Base-by-base conservation (phyloP, 1,140 invertebrate species). In the Hestina assimilis region DNA sequence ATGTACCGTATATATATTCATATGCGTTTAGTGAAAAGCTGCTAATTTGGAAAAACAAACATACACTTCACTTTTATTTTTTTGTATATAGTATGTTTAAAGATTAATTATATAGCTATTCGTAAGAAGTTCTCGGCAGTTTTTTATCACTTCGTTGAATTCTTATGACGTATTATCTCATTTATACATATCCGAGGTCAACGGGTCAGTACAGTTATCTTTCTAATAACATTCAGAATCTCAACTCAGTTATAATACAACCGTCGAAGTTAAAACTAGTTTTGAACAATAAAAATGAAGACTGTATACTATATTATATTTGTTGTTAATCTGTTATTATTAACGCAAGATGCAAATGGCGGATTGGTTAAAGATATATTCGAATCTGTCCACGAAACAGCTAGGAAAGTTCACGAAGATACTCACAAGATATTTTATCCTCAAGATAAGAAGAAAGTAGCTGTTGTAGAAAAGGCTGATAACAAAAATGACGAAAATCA, bases 271-370 rank as follows among this genome's bases (percentile, higher is more conserved):
- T 26, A 35, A n/a, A 50, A 35, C 11, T 60, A 23, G 35, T 21
- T n/a, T 28, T 6, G 8, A 28, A 15, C 14, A 15, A 9, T 23
- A 6, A 63, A 19, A 52, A 67, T 64, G 65, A 67, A 64, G 45
- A 45, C 5, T 19, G 20, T 33, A 41, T n/a, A 41, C 15, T 17
- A 45, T 54, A n/a, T 60, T 7, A 48, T 42, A 3, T 11, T 60
- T 43, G 46, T 33, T 60, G 15, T 50, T 42, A 40, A 19, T 38
- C 17, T 46, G 4, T 7, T 51, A 28, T n/a, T 64, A n/a, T 33
- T 50, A 40, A 7, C 51, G 12, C 17, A 41, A 42, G 7, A 28
- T 20, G 20, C 21, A n/a, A 43, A 31, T 56, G 65, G 47, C 42
- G 42, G 55, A 6, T 24, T 67, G 6, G 43, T 47, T 12, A 43